Evolutionary conservation across 1,140 invertebrate species (phyloP), one percentile per base, ranked within the genome.

Genomic region (Leptinotarsa defecta): DNA sequence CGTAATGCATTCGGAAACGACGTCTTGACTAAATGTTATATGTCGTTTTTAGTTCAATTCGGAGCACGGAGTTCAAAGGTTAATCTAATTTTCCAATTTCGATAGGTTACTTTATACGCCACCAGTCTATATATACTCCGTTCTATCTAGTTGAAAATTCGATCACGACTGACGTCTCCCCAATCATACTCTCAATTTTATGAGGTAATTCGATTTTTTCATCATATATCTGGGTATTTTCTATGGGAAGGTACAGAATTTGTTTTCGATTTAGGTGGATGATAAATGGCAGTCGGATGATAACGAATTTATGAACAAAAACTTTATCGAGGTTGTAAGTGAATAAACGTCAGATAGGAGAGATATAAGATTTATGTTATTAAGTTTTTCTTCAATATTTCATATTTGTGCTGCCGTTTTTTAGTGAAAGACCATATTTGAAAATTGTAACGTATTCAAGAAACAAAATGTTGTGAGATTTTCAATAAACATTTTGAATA

Each of bases 41-140:
- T 22, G 64, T 17, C 20, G 64, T 70, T 49, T 70, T 49, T 43
- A 43, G 68, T 70, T 52, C 68, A 4, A 52, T 70, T 70, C 68
- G 22, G 48, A 48, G 22, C 43, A 70, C 68, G 64, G n/a, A 49
- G 68, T 49, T 70, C 68, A 70, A 70, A 70, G 68, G 68, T 70
- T 70, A 70, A 70, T 70, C 48, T 49, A 49, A 70, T 70, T 70
- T 24, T 70, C 68, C 68, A 70, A 70, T 70, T 70, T 70, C 68
- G 68, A 70, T 70, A 52, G 68, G 48, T 70, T 70, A 70, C 68
- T 70, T 70, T 70, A 70, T 70, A 24, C 68, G 34, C 68, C 64
- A 65, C 64, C n/a, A 65, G 64, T 24, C 20, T 65, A 22, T 65
- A 65, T 65, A 65, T 65, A 22, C 20, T 65, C 20, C 64, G 4